phyloP scores from a whole-genome alignment of 2,113 vertebrate species.

The Oryzias javanicus region DNA sequence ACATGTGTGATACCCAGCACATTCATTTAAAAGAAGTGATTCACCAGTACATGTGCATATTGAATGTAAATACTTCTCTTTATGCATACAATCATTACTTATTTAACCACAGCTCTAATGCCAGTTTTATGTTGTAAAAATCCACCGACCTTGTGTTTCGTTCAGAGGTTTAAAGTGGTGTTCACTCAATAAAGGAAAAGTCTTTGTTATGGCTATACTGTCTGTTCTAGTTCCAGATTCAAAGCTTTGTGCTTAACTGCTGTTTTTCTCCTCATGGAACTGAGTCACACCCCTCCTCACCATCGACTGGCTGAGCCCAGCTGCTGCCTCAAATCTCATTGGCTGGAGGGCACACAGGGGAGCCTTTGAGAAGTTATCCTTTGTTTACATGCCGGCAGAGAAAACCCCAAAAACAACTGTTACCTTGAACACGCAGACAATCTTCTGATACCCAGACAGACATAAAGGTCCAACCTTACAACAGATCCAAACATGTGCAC shows the following conservation, averaged over 20 bases:
- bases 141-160: constrained; percentile 14
- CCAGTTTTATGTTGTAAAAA: neutral
- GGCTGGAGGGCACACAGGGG: constrained; percentile 49
- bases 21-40: neutral
- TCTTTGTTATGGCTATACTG: constrained; percentile 64
- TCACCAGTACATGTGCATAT: constrained; percentile 1
- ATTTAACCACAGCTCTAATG: constrained; percentile 10
- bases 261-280: constrained; percentile 35
- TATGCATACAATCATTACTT: neutral
- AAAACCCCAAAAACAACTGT: constrained; percentile 71
- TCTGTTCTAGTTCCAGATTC: constrained; percentile 59
- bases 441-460: constrained; percentile 46
- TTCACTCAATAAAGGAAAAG: constrained; percentile 28
- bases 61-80: constrained; percentile 17
- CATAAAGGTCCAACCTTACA: constrained; percentile 13
- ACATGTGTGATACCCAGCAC: neutral
- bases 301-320: constrained; percentile 57
- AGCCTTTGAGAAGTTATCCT: constrained; percentile 65
- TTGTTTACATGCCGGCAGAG: constrained; percentile 73
- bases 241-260: constrained; percentile 70
- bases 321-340: constrained; percentile 54
- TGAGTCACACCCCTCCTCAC: constrained; percentile 45
- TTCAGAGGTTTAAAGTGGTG: constrained; percentile 24
- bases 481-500: neutral
- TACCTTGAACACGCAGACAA: constrained; percentile 60